Conservation (phyloP, 2,888 invertebrate species). For the Erpobdella octoculata region DNA sequence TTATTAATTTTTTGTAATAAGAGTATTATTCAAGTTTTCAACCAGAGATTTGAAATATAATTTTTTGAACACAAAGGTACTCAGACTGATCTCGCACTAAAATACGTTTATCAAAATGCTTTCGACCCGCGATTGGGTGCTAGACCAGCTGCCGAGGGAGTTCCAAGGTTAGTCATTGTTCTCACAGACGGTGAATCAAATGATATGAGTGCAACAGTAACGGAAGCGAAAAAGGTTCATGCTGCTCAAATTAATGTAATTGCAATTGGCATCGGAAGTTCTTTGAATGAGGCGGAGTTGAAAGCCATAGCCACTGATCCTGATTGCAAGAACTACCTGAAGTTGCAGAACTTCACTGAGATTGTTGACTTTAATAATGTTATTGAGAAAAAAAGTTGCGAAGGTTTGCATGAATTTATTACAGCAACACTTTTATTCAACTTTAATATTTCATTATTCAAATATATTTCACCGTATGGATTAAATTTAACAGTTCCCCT, state of each 20-base stretch:
- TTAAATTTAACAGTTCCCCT: not conserved
- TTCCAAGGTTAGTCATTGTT: not conserved
- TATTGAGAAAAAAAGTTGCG: constrained; percentile 4
- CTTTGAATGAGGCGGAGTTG: not conserved
- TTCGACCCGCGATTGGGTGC: not conserved
- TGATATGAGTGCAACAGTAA: not conserved
- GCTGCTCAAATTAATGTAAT: not conserved
- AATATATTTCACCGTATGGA: too few species aligned
- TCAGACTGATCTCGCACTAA: not conserved
- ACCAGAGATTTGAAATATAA: too few species aligned
- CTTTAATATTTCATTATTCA: not conserved
- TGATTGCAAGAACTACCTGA: not conserved
- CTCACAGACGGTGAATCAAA: not conserved
- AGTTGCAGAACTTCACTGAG: not conserved
- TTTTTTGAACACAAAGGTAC: not conserved
- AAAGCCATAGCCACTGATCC: constrained; percentile 16
- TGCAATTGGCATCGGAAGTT: not conserved
- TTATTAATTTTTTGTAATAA: too few species aligned
- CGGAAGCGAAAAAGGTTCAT: not conserved
- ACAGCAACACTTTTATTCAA: too few species aligned
- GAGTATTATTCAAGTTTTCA: too few species aligned
- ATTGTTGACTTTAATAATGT: not conserved
- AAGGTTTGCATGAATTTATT: not conserved
- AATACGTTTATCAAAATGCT: not conserved
- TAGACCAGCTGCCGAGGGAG: not conserved